A percentile compares a stretch with the other conserved stretches of the same genome.
Evolutionary conservation across 2,113 vertebrate genomes (phyloP).

Genomic region (Mellivora capensis): DNA sequence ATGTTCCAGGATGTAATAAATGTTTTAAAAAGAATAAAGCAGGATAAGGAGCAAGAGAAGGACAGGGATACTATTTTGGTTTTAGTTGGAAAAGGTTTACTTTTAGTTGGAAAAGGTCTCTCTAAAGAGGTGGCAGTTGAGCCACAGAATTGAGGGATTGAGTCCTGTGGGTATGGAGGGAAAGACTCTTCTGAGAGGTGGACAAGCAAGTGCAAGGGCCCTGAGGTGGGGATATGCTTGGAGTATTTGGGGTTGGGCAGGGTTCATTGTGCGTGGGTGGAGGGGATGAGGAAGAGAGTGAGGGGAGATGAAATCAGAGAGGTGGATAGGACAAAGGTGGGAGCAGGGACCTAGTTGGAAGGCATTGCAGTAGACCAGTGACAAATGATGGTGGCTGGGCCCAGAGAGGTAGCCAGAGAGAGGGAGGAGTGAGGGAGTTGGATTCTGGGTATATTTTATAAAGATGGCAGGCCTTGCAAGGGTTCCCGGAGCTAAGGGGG

Average conservation of each 20-base stretch:
- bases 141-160: background rate
- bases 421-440: background rate
- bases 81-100: background rate
- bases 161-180: background rate
- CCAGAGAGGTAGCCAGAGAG: background rate
- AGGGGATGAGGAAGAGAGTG: background rate
- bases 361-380: rapidly evolving
- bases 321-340: background rate
- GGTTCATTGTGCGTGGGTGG: background rate
- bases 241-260: background rate
- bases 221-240: background rate
- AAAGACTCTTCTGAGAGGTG: background rate
- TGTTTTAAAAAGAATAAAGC: background rate
- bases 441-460: background rate
- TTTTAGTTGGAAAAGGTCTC: background rate
- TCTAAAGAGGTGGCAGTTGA: background rate
- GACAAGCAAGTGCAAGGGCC: background rate
- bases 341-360: no score
- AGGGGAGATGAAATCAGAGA: background rate
- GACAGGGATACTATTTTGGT: background rate
- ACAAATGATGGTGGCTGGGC: rapidly evolving
- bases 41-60: background rate
- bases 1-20: background rate
- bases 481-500: background rate
- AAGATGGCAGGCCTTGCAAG: background rate